A percentile compares a stretch with the other conserved stretches of the same genome.
phyloP scores from a whole-genome alignment of 2,888 invertebrate genomes.

The Cremastinae sp. region DNA sequence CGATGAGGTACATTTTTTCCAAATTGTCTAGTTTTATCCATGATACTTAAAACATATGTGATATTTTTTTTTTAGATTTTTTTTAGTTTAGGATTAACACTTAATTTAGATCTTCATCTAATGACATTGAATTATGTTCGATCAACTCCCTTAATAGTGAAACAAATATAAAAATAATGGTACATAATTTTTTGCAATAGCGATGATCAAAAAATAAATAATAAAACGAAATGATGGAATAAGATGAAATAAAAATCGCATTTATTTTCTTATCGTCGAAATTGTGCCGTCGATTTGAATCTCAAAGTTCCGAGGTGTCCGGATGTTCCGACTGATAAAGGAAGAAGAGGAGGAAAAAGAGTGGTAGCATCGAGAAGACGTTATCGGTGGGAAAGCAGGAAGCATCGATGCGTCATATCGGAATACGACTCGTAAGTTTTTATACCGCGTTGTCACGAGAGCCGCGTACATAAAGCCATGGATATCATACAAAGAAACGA shows the following conservation, averaged over 20 bases:
- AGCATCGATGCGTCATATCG: slow-evolving; percentile 67
- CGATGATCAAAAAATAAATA: too few species aligned
- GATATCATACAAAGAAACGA: slow-evolving; percentile 36
- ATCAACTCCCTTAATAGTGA: too few species aligned
- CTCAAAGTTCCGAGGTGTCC: slow-evolving; percentile 7
- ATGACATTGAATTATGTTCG: too few species aligned
- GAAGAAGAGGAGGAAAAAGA: slow-evolving; percentile 10
- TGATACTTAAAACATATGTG: too few species aligned
- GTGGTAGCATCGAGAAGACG: slow-evolving; percentile 47
- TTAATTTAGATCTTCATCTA: too few species aligned
- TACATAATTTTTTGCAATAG: too few species aligned
- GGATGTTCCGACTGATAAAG: slow-evolving; percentile 59
- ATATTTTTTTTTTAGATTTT: too few species aligned
- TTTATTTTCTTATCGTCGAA: neutral
- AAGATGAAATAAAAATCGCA: neutral
- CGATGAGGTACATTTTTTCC: too few species aligned
- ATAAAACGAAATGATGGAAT: neutral
- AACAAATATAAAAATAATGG: too few species aligned
- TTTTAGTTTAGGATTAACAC: too few species aligned
- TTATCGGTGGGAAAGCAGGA: slow-evolving; percentile 55
- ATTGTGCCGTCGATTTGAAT: slow-evolving; percentile 7
- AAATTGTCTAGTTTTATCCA: too few species aligned
- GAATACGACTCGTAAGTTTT: slow-evolving; percentile 69
- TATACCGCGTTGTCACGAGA: slow-evolving; percentile 62
- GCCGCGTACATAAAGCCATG: slow-evolving; percentile 44